Conservation (phyloP, 1,140 invertebrate species). For the Aphis gossypii region DNA sequence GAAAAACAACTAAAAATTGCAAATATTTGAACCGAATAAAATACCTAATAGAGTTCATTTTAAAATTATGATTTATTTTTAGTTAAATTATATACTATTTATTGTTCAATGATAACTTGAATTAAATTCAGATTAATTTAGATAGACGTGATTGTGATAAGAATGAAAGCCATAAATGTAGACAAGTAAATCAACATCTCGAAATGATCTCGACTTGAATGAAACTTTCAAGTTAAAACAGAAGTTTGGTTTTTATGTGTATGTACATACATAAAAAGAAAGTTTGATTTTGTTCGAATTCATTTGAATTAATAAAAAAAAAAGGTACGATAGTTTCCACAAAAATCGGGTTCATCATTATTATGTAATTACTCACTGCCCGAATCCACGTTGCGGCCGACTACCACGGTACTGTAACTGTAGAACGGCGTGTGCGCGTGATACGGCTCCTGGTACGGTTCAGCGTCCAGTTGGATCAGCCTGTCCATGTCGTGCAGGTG, state of each 20-base stretch:
- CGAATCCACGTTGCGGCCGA: conserved; percentile 68
- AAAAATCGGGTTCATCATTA: no score
- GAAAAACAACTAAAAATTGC: no score
- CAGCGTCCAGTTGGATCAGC: conserved; percentile 73
- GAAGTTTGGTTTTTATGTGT: background rate
- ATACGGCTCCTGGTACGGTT: conserved; percentile 78
- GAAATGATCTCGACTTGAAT: background rate
- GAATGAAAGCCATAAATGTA: background rate
- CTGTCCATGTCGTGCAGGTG: conserved; percentile 64
- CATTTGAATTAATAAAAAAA: background rate
- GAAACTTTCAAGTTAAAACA: background rate
- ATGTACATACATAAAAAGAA: no score
- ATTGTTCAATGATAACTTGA: no score
- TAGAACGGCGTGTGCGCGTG: conserved; percentile 79
- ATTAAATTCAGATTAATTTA: no score
- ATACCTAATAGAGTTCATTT: no score
- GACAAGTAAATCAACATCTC: background rate
- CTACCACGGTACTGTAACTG: conserved; percentile 78
- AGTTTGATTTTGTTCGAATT: background rate
- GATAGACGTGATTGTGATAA: background rate
- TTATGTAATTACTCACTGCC: background rate
- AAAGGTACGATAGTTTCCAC: no score
- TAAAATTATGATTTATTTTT: no score
- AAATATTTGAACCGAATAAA: no score
- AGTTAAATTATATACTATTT: no score